Evolutionary conservation across 2,888 invertebrate genomes (phyloP), one percentile per base, ranked within the genome.

Genomic region (Thera obeliscata): DNA sequence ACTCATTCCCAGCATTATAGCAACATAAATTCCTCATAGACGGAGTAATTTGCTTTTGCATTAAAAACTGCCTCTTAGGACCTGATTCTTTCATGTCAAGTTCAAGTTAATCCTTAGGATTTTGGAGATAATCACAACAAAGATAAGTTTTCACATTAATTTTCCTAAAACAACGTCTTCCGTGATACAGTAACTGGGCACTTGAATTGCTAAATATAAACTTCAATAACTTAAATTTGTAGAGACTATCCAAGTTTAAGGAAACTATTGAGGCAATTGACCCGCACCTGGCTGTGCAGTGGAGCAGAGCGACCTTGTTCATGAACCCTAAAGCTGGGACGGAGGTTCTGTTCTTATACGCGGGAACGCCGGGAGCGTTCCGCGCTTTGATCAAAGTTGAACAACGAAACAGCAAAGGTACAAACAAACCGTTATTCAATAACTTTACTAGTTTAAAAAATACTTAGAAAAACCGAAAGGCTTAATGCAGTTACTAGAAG

Each of bases 291-390:
- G 75, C 72, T 0, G 63, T 87, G 54, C 85, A 89, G 62, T 91
- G 90, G 90, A 77, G 84, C 49, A 86, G 82, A 55, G 85, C 87
- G 2, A 78, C 82, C 35, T 69, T 90, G 55, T 75, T 90, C 71
- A 90, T 91, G 91, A 84, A 86, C 72, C 89, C 91, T 6, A 81
- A 87, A 64, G 84, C 84, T 11, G 89, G 87, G 3, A 77, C 87
- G 48, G 81, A 83, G 74, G 84, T 90, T 55, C 66, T 90, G 65
- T 78, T 90, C 66, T 63, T 90, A 41, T 83, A 82, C 74, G 80
- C 73, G 5, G 82, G 81, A 46, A 86, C 84, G 5, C 86, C 87
- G 9, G 89, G 87, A 11, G 88, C 87, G 56, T 91, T 84, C 74
- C 83, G 87, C 55, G 90, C 86, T 12, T 64, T 90, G 67, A 74